Evolutionary conservation across 2,113 vertebrate genomes (phyloP).

Genomic region (Rana temporaria): DNA sequence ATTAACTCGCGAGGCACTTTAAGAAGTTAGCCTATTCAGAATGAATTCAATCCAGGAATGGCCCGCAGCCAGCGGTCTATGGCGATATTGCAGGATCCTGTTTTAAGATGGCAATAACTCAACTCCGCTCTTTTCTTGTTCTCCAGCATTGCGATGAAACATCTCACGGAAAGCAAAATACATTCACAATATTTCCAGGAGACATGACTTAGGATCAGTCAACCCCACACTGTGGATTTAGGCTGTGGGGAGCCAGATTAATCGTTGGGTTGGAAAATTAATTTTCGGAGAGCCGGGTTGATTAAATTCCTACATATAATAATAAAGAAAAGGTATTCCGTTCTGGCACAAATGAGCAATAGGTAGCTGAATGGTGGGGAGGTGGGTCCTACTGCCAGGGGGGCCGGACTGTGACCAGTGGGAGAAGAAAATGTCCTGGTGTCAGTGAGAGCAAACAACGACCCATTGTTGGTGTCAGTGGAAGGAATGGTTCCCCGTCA

Average conservation of each 20-base stretch:
- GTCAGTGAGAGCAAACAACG: no score
- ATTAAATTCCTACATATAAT: slow-evolving; percentile 15
- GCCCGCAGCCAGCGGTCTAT: slow-evolving; percentile 42
- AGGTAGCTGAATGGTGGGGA: no score
- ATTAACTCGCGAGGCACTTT: slow-evolving; percentile 64
- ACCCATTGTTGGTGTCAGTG: no score
- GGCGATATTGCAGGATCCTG: slow-evolving; percentile 54
- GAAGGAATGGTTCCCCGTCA: no score
- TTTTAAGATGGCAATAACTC: slow-evolving; percentile 56
- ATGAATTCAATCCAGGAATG: slow-evolving; percentile 60
- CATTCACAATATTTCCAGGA: slow-evolving; percentile 2
- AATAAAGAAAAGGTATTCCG: background rate
- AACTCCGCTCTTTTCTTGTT: slow-evolving; percentile 16
- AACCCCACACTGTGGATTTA: background rate
- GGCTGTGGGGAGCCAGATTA: background rate
- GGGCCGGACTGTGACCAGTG: no score
- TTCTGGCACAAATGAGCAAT: no score
- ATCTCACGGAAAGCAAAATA: slow-evolving; percentile 6
- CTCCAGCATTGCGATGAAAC: slow-evolving; percentile 34
- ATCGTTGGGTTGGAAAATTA: slow-evolving; percentile 22
- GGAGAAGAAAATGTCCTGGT: no score
- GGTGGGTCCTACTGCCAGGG: no score
- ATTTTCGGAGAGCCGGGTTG: background rate
- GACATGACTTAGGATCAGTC: slow-evolving; percentile 1
- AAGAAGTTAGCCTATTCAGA: slow-evolving; percentile 64